Conservation (phyloP, 2,113 vertebrate genomes). For the Misgurnus anguillicaudatus region DNA sequence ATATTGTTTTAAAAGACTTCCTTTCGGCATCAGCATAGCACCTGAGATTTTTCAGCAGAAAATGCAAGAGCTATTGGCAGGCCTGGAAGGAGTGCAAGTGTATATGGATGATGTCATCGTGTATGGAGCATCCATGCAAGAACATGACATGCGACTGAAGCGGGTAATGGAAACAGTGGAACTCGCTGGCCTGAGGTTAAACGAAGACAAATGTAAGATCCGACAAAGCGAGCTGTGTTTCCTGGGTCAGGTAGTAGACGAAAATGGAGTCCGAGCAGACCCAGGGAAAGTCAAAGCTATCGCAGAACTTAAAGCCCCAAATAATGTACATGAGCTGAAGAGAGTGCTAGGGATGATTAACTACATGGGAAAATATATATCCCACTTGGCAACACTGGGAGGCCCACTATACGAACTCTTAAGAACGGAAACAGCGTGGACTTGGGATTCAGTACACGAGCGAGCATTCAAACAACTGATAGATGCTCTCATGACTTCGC, state of each 20-base stretch:
- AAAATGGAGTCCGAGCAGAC: conserved; percentile 13
- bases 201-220: not conserved
- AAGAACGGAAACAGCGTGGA: too few relatives aligned
- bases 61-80: not conserved
- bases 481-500: not conserved
- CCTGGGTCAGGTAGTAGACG: conserved; percentile 29
- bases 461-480: not conserved
- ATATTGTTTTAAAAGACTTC: too few relatives aligned
- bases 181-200: too few relatives aligned
- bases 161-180: too few relatives aligned
- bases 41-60: conserved; percentile 8
- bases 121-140: not conserved
- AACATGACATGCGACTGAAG: conserved; percentile 1
- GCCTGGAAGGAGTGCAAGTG: conserved; percentile 1
- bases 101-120: conserved; percentile 38
- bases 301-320: too few relatives aligned
- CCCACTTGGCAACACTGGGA: too few relatives aligned
- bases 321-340: too few relatives aligned
- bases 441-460: not conserved
- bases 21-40: too few relatives aligned
- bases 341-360: too few relatives aligned
- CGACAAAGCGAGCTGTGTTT: conserved; percentile 21
- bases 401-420: too few relatives aligned
- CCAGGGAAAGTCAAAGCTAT: conserved; percentile 6
- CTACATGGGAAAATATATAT: too few relatives aligned